phyloP scores from a whole-genome alignment of 1,140 invertebrate species.

The Achatina immaculata region DNA sequence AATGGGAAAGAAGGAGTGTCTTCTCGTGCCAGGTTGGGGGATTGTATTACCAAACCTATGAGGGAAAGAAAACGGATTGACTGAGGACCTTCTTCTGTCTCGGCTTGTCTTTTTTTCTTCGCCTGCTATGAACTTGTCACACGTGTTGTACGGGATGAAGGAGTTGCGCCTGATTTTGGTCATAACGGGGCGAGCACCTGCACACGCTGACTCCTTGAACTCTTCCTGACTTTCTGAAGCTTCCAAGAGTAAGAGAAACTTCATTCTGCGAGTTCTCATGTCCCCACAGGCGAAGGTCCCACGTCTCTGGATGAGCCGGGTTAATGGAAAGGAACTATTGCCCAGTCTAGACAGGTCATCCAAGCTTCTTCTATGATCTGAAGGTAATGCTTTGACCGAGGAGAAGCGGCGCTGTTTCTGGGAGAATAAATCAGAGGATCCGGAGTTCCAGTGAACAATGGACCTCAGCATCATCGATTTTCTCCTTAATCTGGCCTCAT shows the following conservation, averaged over 20 bases:
- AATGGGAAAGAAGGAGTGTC: constrained; percentile 31
- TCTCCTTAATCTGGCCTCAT: constrained; percentile 30
- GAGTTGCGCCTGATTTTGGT: constrained; percentile 15
- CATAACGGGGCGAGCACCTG: neutral
- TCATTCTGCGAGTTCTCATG: constrained; percentile 36
- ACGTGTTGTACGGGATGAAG: constrained; percentile 18
- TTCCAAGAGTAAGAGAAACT: constrained; percentile 31
- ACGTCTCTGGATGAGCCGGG: constrained; percentile 27
- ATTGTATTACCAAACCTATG: constrained; percentile 8
- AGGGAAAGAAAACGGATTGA: constrained; percentile 19
- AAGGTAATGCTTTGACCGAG: constrained; percentile 24
- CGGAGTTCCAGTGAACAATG: constrained; percentile 25
- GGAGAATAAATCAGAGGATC: constrained; percentile 21
- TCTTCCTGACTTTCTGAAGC: constrained; percentile 32
- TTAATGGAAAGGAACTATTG: constrained; percentile 21
- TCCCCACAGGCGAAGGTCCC: constrained; percentile 37
- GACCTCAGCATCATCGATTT: constrained; percentile 39
- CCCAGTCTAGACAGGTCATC: neutral
- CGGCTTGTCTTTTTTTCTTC: constrained; percentile 8
- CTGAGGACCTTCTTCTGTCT: constrained; percentile 35
- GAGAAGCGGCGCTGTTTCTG: constrained; percentile 29
- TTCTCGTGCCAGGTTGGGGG: constrained; percentile 13
- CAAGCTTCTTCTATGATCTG: neutral
- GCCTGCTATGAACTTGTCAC: constrained; percentile 20
- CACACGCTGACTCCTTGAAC: neutral